A percentile compares a stretch with the other conserved stretches of the same genome.
Conservation (phyloP, 2,113 vertebrate species). For the Malaclemys terrapin region DNA sequence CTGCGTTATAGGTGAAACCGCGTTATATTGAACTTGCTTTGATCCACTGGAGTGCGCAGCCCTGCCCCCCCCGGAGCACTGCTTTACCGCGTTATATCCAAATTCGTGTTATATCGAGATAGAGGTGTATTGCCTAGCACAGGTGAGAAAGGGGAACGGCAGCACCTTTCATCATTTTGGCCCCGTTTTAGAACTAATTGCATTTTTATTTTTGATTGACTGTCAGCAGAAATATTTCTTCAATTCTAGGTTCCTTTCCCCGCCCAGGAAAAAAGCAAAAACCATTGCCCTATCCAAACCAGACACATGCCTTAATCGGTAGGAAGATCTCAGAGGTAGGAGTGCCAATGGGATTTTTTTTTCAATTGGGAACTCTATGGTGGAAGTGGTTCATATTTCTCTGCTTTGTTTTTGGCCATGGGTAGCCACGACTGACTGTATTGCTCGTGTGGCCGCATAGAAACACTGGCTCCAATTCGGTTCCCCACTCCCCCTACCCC, state of each 20-base stretch:
- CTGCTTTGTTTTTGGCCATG: neutral
- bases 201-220: slow-evolving; percentile 40
- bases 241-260: neutral
- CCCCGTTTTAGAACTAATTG: slow-evolving; percentile 3
- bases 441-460: neutral
- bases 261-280: neutral
- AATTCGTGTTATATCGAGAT: too few species aligned
- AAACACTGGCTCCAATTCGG: neutral
- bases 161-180: slow-evolving; percentile 41
- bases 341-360: neutral
- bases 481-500: neutral
- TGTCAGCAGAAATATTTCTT: slow-evolving; percentile 16
- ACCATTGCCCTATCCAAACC: neutral
- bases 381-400: neutral
- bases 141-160: slow-evolving; percentile 5
- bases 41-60: too few species aligned
- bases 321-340: neutral
- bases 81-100: too few species aligned
- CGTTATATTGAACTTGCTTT: too few species aligned
- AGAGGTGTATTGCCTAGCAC: neutral
- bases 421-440: neutral
- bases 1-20: too few species aligned
- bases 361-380: neutral
- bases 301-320: neutral
- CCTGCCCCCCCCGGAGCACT: too few species aligned